Evolutionary conservation across 1,140 invertebrate species (phyloP).

Genomic region (Scaptomyza hsui): DNA sequence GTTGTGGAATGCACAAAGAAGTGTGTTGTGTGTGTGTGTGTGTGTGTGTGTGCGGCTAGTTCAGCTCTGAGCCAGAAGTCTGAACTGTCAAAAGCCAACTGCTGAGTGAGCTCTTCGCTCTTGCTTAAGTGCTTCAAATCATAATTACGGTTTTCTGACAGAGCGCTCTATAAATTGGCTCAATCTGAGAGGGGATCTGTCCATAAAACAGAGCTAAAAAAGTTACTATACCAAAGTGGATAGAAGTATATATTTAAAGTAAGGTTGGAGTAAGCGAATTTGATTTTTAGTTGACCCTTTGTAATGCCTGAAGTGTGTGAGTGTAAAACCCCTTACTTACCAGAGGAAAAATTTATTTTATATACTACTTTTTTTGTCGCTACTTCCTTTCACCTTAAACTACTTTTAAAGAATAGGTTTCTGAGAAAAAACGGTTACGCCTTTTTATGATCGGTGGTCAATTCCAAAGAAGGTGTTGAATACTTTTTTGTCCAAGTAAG

Average conservation of each 20-base stretch:
- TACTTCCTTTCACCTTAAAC: neutral
- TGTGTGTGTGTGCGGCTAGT: slow-evolving; percentile 42
- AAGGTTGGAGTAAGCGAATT: no score
- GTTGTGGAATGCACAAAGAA: slow-evolving; percentile 12
- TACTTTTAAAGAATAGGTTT: neutral
- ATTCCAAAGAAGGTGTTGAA: neutral
- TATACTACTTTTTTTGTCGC: no score
- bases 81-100: slow-evolving; percentile 29
- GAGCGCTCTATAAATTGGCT: slow-evolving; percentile 5
- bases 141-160: neutral
- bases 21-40: no score
- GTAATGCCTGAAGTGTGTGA: no score
- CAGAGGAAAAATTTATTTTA: no score
- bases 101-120: slow-evolving; percentile 57
- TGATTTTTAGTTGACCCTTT: no score
- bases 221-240: no score
- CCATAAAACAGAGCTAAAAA: neutral
- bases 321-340: no score
- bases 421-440: neutral
- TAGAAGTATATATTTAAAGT: no score
- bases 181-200: neutral
- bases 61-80: slow-evolving; percentile 7
- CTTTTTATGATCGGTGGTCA: slow-evolving; percentile 1
- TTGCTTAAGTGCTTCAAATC: slow-evolving; percentile 13
- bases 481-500: neutral